phyloP scores from a whole-genome alignment of 2,797 vertebrate genomes.

The Momotus momota region DNA sequence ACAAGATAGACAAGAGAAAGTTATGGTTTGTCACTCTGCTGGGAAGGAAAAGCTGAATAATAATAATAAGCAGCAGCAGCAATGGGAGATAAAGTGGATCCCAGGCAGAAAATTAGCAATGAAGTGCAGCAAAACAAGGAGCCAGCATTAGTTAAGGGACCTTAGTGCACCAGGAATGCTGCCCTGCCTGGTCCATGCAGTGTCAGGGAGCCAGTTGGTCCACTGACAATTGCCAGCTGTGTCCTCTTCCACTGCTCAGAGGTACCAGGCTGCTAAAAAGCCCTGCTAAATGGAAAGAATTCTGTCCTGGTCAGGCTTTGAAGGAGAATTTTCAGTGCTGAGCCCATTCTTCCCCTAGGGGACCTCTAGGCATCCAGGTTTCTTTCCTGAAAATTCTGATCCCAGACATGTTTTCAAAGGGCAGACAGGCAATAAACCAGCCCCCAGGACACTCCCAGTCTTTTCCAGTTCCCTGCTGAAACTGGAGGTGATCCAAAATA shows the following conservation, averaged over 20 bases:
- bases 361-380: neutral
- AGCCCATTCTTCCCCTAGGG: neutral
- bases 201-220: neutral
- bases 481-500: neutral
- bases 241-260: neutral
- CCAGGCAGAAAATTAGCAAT: neutral
- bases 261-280: neutral
- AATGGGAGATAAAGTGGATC: neutral
- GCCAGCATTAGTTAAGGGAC: neutral
- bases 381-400: conserved; percentile 5
- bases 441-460: neutral
- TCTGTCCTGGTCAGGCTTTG: neutral
- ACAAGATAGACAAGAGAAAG: neutral
- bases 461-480: conserved; percentile 1
- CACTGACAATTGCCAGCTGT: neutral
- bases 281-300: neutral
- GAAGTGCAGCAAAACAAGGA: neutral
- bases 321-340: neutral
- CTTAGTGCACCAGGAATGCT: neutral
- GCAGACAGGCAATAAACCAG: neutral
- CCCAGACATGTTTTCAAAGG: neutral
- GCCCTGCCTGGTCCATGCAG: neutral
- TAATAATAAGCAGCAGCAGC: neutral
- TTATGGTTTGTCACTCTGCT: neutral
- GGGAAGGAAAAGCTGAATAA: neutral